Evolutionary conservation across 2,888 invertebrate species (phyloP), one percentile per base, ranked within the genome.

Genomic region (Melanchra persicariae): DNA sequence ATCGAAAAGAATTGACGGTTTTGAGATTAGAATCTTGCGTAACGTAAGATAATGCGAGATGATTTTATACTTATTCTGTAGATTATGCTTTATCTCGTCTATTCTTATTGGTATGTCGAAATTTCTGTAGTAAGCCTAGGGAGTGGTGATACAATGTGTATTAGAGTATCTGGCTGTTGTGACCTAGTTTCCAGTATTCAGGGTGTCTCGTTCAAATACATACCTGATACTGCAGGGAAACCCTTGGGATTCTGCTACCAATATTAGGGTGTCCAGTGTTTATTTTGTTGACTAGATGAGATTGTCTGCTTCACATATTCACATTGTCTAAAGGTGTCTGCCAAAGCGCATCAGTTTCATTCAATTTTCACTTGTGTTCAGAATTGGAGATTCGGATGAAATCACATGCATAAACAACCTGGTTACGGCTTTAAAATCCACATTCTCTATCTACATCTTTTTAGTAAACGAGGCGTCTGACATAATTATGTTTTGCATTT

Each of bases 11-110:
- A 90, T 92, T 94, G 95, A 94, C 93, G 94, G 91, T 85, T 92
- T 89, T 77, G 65, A 92, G 94, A 95, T 95, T 91, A 91, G 64
- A 74, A 87, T 85, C 90, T 95, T 95, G 95, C 91, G 95, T 93
- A 95, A 95, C 85, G 45, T 73, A 74, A 73, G 91, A 92, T 91
- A 91, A 81, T 83, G 51, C 63, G 78, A 85, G 89, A 89, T 88
- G 89, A 85, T 86, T 85, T 85, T 88, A 82, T 49, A 82, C 74
- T 81, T 80, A 85, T 89, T 88, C 83, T 83, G 81, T 70, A 90
- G 92, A 93, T 92, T 87, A 90, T 47, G 37, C n/a, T 80, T 91
- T 91, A 93, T 93, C 92, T 87, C 73, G 70, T 61, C 73, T 77
- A 75, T 86, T 86, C 75, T 87, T 80, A 85, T 74, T 67, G 83